Conservation (phyloP, 2,888 invertebrate genomes). For the Onchidella celtica region DNA sequence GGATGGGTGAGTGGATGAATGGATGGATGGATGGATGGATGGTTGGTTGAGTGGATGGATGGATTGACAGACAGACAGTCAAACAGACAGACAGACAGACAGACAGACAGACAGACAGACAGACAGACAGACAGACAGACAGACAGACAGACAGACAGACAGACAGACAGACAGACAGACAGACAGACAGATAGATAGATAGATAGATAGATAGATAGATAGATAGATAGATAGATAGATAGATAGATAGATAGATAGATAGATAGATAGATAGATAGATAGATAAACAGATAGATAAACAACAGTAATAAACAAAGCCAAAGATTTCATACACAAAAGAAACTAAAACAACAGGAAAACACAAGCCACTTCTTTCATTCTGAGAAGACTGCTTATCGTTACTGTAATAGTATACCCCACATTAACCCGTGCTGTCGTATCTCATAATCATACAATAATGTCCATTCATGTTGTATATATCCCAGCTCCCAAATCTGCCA, state of each 20-base stretch:
- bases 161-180: neutral
- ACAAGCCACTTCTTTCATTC: too few relatives aligned
- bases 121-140: neutral
- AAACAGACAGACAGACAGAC: neutral
- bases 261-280: neutral
- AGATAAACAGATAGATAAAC: neutral
- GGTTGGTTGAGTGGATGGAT: neutral
- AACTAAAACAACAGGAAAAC: too few relatives aligned
- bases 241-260: neutral
- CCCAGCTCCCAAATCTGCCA: too few relatives aligned
- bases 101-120: neutral
- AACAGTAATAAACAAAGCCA: too few relatives aligned
- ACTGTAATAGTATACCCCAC: too few relatives aligned
- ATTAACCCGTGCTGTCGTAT: too few relatives aligned
- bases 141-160: neutral
- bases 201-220: neutral
- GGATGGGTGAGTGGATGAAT: neutral
- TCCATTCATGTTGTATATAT: too few relatives aligned
- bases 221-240: neutral
- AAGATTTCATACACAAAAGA: too few relatives aligned
- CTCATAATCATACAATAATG: too few relatives aligned
- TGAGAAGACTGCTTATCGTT: too few relatives aligned
- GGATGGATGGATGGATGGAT: neutral
- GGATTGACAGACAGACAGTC: neutral
- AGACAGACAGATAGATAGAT: neutral